phyloP scores from a whole-genome alignment of 2,797 vertebrate species.

The Octomys mimax region DNA sequence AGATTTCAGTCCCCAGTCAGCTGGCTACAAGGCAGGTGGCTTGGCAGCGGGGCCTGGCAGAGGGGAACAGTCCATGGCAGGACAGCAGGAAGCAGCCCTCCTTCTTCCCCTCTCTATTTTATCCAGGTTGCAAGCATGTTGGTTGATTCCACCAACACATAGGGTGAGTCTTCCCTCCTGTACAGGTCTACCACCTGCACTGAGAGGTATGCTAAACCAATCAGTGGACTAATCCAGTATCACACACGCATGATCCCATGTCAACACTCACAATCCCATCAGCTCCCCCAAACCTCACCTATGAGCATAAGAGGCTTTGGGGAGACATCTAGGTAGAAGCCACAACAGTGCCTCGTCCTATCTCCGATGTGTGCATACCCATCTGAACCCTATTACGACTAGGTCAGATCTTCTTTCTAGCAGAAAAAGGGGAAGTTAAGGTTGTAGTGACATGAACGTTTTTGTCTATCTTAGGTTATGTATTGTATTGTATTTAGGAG shows the following conservation, averaged over 20 bases:
- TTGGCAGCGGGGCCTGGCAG: neutral
- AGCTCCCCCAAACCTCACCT: neutral
- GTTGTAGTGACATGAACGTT: conserved; percentile 1
- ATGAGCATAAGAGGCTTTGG: neutral
- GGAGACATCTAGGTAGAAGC: neutral
- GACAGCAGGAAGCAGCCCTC: neutral
- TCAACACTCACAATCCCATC: no score
- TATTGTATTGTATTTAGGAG: conserved; percentile 46
- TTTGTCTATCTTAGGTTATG: neutral
- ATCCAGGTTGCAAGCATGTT: neutral
- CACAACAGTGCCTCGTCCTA: neutral
- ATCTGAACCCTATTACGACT: neutral
- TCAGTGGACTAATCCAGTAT: no score
- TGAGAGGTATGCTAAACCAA: neutral
- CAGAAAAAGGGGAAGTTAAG: neutral
- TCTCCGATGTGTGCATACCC: neutral
- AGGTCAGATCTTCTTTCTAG: neutral
- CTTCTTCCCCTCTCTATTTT: neutral
- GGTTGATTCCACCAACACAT: neutral
- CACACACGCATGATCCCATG: no score
- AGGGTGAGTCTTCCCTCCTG: neutral
- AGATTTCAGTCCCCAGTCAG: neutral
- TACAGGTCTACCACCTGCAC: neutral
- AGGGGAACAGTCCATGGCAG: neutral
- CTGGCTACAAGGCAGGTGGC: neutral